Conservation (phyloP, 2,888 invertebrate genomes). For the Tetramorium bicarinatum region DNA sequence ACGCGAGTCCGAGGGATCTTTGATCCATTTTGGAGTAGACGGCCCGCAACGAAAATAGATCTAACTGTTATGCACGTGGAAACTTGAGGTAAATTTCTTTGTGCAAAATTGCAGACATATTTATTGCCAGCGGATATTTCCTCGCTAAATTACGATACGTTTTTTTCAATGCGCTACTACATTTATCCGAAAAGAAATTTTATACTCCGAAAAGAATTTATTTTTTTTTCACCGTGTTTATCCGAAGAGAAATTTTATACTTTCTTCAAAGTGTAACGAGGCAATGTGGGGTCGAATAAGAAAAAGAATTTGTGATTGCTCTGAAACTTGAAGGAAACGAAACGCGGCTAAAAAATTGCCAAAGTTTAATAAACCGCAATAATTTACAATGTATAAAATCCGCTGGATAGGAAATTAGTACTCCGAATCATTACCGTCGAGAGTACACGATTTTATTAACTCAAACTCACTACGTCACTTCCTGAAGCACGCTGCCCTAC, state of each 20-base stretch:
- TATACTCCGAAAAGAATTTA: neutral
- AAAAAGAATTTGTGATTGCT: constrained; percentile 2
- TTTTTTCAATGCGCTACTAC: neutral
- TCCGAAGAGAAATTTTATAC: neutral
- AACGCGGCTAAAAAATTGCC: neutral
- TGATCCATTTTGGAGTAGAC: constrained; percentile 48
- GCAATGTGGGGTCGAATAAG: neutral
- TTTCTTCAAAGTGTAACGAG: neutral
- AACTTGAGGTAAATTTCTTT: constrained; percentile 16
- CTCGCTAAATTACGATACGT: neutral
- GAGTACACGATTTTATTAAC: constrained; percentile 50
- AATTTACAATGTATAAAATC: constrained; percentile 38
- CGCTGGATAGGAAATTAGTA: constrained; percentile 41
- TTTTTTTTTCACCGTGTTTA: too few relatives aligned
- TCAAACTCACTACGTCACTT: constrained; percentile 51
- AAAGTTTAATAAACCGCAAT: constrained; percentile 48
- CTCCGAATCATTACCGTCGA: constrained; percentile 51
- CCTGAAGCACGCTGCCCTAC: constrained; percentile 48
- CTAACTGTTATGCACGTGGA: constrained; percentile 26
- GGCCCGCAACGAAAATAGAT: constrained; percentile 41
- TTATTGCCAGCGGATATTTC: constrained; percentile 19
- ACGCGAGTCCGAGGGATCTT: constrained; percentile 31
- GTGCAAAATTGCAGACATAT: neutral
- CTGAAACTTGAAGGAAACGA: constrained; percentile 12
- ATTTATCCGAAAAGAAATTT: neutral